Conservation (phyloP, 2,888 invertebrate species). For the Tridacna crocea region DNA sequence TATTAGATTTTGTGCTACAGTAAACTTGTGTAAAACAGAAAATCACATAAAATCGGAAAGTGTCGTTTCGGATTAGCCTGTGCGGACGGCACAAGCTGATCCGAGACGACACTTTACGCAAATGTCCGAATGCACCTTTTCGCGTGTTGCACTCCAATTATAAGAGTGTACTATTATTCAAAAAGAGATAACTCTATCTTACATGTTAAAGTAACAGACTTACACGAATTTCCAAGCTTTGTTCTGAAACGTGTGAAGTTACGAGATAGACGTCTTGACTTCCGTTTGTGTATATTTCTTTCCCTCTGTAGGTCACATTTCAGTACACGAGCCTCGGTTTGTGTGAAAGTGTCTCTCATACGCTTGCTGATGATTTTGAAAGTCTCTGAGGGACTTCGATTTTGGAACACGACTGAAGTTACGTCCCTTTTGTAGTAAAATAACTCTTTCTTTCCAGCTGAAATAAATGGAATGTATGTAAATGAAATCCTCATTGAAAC, state of each 20-base stretch:
- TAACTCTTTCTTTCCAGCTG: neutral
- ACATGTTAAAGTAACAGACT: neutral
- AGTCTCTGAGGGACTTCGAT: neutral
- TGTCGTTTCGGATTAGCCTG: no score
- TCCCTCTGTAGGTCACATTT: neutral
- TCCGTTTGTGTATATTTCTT: neutral
- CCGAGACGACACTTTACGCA: no score
- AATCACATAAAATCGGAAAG: no score
- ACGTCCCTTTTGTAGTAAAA: neutral
- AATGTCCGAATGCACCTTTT: no score
- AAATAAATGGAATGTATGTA: neutral
- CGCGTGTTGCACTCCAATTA: no score
- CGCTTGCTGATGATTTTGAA: neutral
- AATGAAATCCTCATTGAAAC: no score
- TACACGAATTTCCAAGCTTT: neutral
- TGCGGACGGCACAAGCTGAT: no score
- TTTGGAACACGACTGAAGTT: conserved; percentile 4
- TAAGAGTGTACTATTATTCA: no score
- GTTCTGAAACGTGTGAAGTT: neutral
- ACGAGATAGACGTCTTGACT: neutral
- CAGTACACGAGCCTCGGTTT: neutral
- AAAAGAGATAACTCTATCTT: no score
- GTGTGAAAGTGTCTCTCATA: neutral
- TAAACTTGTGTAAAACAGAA: no score
- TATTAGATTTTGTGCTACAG: no score